Percentiles rank a stretch among this genome's conserved stretches.
Evolutionary conservation across 1,140 invertebrate genomes (phyloP).

Genomic region (Druon quercuslanigerum): DNA sequence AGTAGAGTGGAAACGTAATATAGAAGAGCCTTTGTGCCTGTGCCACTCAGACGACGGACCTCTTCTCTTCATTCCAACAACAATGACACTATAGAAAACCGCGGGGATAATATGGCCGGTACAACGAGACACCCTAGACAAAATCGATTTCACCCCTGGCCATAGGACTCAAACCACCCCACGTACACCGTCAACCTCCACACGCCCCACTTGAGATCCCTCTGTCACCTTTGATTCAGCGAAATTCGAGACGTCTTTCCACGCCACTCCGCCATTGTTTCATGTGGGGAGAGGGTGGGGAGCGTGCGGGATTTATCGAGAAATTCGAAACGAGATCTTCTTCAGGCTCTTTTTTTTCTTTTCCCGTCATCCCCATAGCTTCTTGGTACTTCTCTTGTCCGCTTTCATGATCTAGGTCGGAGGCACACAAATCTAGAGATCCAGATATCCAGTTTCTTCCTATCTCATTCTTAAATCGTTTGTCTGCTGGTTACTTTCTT

Average conservation of each 20-base stretch:
- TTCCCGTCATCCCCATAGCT: conserved; percentile 16
- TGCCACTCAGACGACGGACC: conserved; percentile 56
- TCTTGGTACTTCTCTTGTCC: conserved; percentile 13
- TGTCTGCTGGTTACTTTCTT: conserved; percentile 33
- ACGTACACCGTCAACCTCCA: conserved; percentile 46
- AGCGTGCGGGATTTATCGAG: conserved; percentile 63
- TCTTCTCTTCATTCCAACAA: conserved; percentile 53
- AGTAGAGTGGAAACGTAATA: conserved; percentile 71
- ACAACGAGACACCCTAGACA: conserved; percentile 58
- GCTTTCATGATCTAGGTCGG: conserved; percentile 30
- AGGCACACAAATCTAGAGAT: background rate
- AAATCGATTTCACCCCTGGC: conserved; percentile 67
- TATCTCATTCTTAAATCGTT: background rate
- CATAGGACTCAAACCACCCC: conserved; percentile 34
- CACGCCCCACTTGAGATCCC: conserved; percentile 45
- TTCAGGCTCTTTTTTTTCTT: conserved; percentile 34
- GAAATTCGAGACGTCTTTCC: conserved; percentile 75
- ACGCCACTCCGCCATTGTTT: conserved; percentile 71
- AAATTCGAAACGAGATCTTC: conserved; percentile 67
- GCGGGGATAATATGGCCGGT: conserved; percentile 56
- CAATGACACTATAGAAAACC: conserved; percentile 72
- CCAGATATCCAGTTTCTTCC: conserved; percentile 34
- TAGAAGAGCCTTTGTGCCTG: conserved; percentile 63
- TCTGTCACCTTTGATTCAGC: conserved; percentile 72
- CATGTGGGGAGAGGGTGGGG: conserved; percentile 60